Conservation (phyloP, 2,888 invertebrate genomes). For the Cataglyphis livida region DNA sequence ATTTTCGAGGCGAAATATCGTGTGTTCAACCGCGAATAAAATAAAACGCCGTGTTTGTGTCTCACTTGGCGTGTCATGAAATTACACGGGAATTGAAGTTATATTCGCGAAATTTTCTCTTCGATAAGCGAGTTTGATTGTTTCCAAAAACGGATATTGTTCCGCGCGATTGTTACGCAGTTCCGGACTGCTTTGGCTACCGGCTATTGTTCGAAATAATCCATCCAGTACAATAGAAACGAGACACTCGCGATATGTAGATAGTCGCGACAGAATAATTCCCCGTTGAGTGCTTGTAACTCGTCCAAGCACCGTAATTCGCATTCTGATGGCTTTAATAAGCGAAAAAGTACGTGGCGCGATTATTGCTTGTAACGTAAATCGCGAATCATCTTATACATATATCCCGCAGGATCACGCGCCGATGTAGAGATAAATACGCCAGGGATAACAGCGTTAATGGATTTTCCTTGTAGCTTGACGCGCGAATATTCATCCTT, state of each 20-base stretch:
- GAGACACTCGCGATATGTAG: neutral
- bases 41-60: neutral
- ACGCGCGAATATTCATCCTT: constrained; percentile 10
- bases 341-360: neutral
- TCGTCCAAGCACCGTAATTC: neutral
- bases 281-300: neutral
- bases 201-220: constrained; percentile 8
- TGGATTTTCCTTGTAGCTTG: constrained; percentile 21
- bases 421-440: neutral
- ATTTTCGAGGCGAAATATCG: neutral
- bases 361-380: neutral
- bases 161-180: constrained; percentile 2
- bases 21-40: neutral
- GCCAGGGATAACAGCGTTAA: neutral
- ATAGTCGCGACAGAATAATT: constrained; percentile 1
- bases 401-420: neutral
- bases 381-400: neutral
- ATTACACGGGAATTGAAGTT: neutral
- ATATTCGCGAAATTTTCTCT: neutral
- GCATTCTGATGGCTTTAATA: neutral
- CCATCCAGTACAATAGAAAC: neutral
- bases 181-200: neutral
- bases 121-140: constrained; percentile 18
- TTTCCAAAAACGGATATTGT: neutral
- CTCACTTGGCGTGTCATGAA: neutral